Evolutionary conservation across 2,113 vertebrate genomes (phyloP).

Genomic region (Sturnus vulgaris): DNA sequence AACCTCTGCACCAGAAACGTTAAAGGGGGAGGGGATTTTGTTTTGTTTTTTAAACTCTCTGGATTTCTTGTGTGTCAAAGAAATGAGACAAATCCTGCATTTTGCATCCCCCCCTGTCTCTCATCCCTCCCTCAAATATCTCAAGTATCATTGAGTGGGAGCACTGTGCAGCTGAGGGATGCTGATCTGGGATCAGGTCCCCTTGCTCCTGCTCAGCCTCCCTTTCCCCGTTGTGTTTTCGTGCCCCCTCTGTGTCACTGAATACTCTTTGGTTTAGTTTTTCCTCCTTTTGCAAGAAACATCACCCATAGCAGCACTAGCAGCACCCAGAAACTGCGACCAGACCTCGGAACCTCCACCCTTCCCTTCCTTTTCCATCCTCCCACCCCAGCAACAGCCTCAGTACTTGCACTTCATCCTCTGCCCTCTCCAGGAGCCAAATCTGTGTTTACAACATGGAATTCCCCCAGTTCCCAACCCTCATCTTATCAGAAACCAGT

Average conservation of each 20-base stretch:
- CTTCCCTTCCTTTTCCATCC: neutral
- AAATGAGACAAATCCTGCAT: conserved; percentile 51
- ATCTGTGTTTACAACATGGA: neutral
- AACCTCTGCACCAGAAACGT: conserved; percentile 74
- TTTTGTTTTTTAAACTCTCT: neutral
- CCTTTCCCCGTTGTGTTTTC: neutral
- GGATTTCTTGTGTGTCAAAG: conserved; percentile 47
- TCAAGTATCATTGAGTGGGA: conserved; percentile 58
- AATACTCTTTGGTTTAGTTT: conserved; percentile 81
- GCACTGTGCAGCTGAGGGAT: neutral
- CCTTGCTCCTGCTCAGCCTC: neutral
- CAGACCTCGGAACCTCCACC: neutral
- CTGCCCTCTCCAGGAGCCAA: conserved; percentile 26
- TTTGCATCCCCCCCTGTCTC: neutral
- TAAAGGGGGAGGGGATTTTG: neutral
- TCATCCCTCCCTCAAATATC: neutral
- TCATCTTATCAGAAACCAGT: conserved; percentile 3
- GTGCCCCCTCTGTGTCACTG: conserved; percentile 39
- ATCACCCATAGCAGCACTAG: conserved; percentile 64
- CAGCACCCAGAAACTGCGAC: conserved; percentile 23
- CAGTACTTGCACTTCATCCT: neutral
- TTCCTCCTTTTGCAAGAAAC: conserved; percentile 48
- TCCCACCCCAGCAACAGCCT: conserved; percentile 32
- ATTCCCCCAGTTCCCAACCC: neutral
- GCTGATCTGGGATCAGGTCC: neutral